These are phyloP conservation scores for Ruditapes philippinarum DNA, from an alignment of 1,140 invertebrate species.

Conservation along the genomic window DNA sequence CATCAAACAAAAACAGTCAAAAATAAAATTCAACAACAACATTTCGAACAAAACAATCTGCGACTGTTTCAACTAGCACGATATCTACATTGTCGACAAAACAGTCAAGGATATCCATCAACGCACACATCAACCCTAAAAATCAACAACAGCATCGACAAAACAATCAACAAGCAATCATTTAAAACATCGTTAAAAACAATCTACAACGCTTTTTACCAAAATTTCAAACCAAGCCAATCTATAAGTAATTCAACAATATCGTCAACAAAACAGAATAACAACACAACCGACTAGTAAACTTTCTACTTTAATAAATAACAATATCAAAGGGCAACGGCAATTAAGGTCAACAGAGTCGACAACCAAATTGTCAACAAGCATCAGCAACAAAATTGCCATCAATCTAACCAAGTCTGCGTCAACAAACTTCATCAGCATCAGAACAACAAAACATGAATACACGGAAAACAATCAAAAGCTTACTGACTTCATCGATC, in stretches of 20 bases:
- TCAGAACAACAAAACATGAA: no score
- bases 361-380: not conserved
- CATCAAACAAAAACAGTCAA: not conserved
- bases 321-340: not conserved
- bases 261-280: not conserved
- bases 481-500: no score
- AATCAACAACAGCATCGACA: not conserved
- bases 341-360: not conserved
- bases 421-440: not conserved
- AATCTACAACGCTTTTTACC: not conserved
- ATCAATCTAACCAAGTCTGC: not conserved
- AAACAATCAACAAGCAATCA: not conserved
- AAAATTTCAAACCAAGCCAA: not conserved
- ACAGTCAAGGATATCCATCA: not conserved
- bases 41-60: not conserved
- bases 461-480: no score
- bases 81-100: not conserved
- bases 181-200: not conserved
- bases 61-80: conserved; percentile 16
- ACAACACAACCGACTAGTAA: conserved; percentile 2
- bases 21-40: conserved; percentile 26
- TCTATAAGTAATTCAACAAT: not conserved
- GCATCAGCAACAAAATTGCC: not conserved
- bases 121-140: not conserved
- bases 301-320: not conserved